A percentile compares a stretch with the other conserved stretches of the same genome.
Evolutionary conservation across 2,888 invertebrate genomes (phyloP).

Genomic region (Sepioteuthis lessoniana): DNA sequence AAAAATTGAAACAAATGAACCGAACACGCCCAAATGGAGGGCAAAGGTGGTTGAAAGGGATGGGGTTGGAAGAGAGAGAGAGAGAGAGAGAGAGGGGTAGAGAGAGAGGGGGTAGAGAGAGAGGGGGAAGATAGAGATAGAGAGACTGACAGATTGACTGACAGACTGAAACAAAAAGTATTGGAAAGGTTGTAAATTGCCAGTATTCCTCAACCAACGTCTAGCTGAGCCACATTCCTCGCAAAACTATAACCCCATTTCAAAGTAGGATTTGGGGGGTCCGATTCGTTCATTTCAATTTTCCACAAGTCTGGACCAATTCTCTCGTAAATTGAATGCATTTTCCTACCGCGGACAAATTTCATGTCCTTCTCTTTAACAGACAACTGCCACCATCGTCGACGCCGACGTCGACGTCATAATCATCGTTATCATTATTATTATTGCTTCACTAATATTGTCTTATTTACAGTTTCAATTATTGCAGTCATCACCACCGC

Average conservation of each 20-base stretch:
- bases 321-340: not conserved
- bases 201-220: not conserved
- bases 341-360: not conserved
- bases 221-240: not conserved
- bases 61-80: not conserved
- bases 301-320: not conserved
- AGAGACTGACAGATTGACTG: too few relatives aligned
- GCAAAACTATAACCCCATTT: not conserved
- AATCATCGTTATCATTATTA: not conserved
- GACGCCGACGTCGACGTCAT: not conserved
- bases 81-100: not conserved
- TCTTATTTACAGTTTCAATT: not conserved
- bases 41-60: not conserved
- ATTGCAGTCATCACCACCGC: not conserved
- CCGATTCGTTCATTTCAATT: not conserved
- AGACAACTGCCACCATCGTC: not conserved
- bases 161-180: too few relatives aligned
- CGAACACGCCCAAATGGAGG: not conserved
- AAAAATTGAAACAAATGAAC: not conserved
- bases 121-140: too few relatives aligned
- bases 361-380: not conserved
- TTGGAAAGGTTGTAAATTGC: not conserved
- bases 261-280: not conserved
- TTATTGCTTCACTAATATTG: not conserved
- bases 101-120: not conserved